Percentiles rank a stretch among this genome's conserved stretches.
These are phyloP conservation scores for Linnaemya vulpina DNA, from an alignment of 2,888 invertebrate species.

Conservation along the genomic window DNA sequence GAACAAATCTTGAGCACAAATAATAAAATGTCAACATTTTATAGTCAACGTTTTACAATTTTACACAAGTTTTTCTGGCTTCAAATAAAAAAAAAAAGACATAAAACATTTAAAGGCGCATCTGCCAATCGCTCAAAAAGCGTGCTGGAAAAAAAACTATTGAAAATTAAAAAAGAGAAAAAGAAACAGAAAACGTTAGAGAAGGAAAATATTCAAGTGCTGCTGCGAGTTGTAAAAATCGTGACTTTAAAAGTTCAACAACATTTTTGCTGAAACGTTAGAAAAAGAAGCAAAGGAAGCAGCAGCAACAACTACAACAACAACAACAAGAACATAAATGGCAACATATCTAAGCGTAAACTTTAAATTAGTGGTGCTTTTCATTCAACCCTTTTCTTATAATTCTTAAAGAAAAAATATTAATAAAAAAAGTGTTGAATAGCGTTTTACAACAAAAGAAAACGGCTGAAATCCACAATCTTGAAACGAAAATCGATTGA, in stretches of 20 bases:
- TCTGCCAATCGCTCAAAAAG: slow-evolving; percentile 61
- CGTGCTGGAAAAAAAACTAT: slow-evolving; percentile 60
- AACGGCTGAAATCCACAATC: slow-evolving; percentile 15
- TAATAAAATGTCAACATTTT: slow-evolving; percentile 71
- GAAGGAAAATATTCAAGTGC: slow-evolving; percentile 57
- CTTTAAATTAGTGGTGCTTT: slow-evolving; percentile 8
- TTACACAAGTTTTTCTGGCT: slow-evolving; percentile 39
- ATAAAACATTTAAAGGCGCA: slow-evolving; percentile 56
- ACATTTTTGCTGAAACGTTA: slow-evolving; percentile 74
- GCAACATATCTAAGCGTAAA: slow-evolving; percentile 3
- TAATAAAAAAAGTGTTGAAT: slow-evolving; percentile 60
- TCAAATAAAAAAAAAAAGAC: slow-evolving; percentile 9
- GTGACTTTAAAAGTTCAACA: slow-evolving; percentile 81
- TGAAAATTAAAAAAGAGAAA: slow-evolving; percentile 44
- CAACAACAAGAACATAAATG: too few relatives aligned
- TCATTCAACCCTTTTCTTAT: slow-evolving; percentile 15
- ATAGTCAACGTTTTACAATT: slow-evolving; percentile 52
- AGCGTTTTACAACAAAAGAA: slow-evolving; percentile 32
- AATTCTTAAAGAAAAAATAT: slow-evolving; percentile 9
- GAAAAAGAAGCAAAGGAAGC: slow-evolving; percentile 32
- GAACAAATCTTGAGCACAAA: slow-evolving; percentile 69
- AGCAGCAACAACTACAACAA: background rate
- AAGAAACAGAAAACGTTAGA: background rate
- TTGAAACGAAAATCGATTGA: slow-evolving; percentile 40
- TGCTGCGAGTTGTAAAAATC: slow-evolving; percentile 74